These are phyloP conservation scores for Melopsittacus undulatus DNA, from an alignment of 2,797 vertebrate species.

Conservation along the genomic window DNA sequence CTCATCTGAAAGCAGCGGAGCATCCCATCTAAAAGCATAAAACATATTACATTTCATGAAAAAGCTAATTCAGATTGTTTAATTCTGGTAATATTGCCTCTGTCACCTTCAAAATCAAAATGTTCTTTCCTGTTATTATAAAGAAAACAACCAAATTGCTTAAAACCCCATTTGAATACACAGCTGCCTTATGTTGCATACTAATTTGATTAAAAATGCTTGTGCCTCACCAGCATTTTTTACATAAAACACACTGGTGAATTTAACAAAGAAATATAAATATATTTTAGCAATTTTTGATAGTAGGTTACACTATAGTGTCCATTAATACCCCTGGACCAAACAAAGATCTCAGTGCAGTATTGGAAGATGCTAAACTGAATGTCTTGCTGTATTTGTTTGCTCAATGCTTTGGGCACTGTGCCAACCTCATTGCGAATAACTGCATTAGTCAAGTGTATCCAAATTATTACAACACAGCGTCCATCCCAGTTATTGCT, in stretches of 20 bases:
- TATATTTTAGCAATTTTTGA: slow-evolving; percentile 34
- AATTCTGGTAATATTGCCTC: slow-evolving; percentile 89
- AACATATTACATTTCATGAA: slow-evolving; percentile 90
- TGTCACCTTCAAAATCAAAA: slow-evolving; percentile 91
- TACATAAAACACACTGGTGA: slow-evolving; percentile 74
- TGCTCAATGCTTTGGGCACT: slow-evolving; percentile 81
- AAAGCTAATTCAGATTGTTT: slow-evolving; percentile 89
- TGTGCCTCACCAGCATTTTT: slow-evolving; percentile 79
- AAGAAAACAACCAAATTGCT: slow-evolving; percentile 89
- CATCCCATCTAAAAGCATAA: slow-evolving; percentile 87
- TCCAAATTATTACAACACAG: slow-evolving; percentile 85
- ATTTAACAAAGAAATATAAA: slow-evolving; percentile 76
- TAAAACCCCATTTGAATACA: slow-evolving; percentile 88
- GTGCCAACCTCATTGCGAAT: slow-evolving; percentile 83
- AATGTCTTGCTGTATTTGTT: slow-evolving; percentile 78
- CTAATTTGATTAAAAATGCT: slow-evolving; percentile 86
- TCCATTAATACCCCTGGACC: slow-evolving; percentile 65
- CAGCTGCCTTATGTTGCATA: slow-evolving; percentile 86
- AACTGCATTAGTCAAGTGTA: slow-evolving; percentile 86
- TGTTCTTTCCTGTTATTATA: slow-evolving; percentile 89
- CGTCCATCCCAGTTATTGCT: slow-evolving; percentile 82
- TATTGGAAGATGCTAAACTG: slow-evolving; percentile 69
- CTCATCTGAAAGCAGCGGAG: slow-evolving; percentile 86
- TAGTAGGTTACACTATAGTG: background rate
- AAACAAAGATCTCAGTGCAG: slow-evolving; percentile 60